Evolutionary conservation across 1,140 invertebrate genomes (phyloP), one percentile per base, ranked within the genome.

Genomic region (Archivesica marissinica): DNA sequence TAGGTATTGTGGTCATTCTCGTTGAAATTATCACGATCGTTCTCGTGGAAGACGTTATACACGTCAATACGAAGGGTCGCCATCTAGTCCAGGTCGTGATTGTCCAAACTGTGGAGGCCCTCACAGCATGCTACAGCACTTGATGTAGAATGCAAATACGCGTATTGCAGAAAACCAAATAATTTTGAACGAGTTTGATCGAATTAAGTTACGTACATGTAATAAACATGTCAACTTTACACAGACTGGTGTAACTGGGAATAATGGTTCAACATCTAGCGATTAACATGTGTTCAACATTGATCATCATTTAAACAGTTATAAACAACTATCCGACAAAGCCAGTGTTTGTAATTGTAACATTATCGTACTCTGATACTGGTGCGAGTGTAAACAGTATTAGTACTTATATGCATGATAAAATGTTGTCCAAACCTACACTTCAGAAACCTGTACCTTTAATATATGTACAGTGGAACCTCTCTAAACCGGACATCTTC

Each of bases 381-480:
- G 23, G 68, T n/a, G 38, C 68, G 30, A 74, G 68, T 74, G 38
- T 74, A 23, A 74, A 74, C 25, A 41, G 44, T 47, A 47, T 44
- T 13, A 11, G 44, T 74, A 9, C 3, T 47, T 28, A 74, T 74
- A 41, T 74, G 20, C 50, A n/a, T 47, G 7, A 74, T 23, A 1
- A 23, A 17, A 28, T 74, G 41, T 3, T 0, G 1, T 17, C 20
- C 20, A 74, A 74, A 33, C 68, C 35, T 23, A 47, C 38, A 44
- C 68, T 74, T 6, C 9, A 47, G 50, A 38, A 74, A 47, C 68
- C 68, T 41, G 39, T 47, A 44, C 68, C 68, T 15, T 74, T 74
- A 28, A 74, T 74, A n/a, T 44, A 25, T 74, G 68, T 41, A 44
- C 50, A 74, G n/a, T n/a, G n/a, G n/a, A n/a, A n/a, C n/a, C n/a